Conservation (phyloP, 2,797 vertebrate species). For the Bryconaethiops microstoma region DNA sequence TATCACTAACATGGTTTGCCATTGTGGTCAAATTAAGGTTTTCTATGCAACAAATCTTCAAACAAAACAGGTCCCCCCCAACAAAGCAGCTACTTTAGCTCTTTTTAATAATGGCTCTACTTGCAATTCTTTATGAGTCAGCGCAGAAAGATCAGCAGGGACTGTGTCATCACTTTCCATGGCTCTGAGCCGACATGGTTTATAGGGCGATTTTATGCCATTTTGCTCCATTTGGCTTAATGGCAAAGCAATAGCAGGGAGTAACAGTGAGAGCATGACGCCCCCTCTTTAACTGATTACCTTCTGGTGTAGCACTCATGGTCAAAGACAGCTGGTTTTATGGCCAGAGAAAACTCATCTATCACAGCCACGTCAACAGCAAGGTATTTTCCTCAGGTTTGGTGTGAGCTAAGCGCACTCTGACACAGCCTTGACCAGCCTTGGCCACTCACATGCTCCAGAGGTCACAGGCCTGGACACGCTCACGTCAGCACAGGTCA, state of each 20-base stretch:
- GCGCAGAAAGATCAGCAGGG: slow-evolving; percentile 34
- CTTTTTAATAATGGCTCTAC: background rate
- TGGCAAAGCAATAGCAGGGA: slow-evolving; percentile 44
- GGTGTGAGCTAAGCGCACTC: slow-evolving; percentile 24
- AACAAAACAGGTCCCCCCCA: background rate
- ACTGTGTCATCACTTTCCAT: slow-evolving; percentile 46
- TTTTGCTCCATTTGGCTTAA: slow-evolving; percentile 55
- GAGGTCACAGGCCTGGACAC: slow-evolving; percentile 52
- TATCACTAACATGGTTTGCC: too few species aligned
- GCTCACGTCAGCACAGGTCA: slow-evolving; percentile 50
- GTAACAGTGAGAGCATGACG: slow-evolving; percentile 33
- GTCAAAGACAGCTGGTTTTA: slow-evolving; percentile 37
- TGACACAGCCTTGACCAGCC: slow-evolving; percentile 63
- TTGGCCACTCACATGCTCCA: slow-evolving; percentile 53
- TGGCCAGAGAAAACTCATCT: slow-evolving; percentile 40
- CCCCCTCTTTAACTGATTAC: slow-evolving; percentile 44
- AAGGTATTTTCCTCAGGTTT: slow-evolving; percentile 48
- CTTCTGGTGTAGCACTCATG: slow-evolving; percentile 28
- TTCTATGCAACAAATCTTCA: background rate
- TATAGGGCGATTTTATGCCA: slow-evolving; percentile 54
- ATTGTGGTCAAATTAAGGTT: background rate
- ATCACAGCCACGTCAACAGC: slow-evolving; percentile 41
- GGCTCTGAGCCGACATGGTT: slow-evolving; percentile 45
- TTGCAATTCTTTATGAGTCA: slow-evolving; percentile 21
- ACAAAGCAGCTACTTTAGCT: background rate